phyloP scores from a whole-genome alignment of 2,797 vertebrate species.

The Neomorphus geoffroyi region DNA sequence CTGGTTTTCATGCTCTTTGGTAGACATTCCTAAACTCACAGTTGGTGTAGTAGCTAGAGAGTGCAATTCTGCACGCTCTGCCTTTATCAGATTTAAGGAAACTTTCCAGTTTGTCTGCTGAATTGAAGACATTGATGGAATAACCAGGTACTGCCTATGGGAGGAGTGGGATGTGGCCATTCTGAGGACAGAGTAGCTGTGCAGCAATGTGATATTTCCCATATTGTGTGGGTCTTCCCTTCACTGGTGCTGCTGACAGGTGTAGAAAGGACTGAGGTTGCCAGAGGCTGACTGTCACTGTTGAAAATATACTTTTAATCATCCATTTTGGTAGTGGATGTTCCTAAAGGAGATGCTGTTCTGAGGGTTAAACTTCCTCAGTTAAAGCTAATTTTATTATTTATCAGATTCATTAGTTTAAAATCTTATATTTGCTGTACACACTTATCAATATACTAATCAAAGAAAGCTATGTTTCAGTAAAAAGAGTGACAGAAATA shows the following conservation, averaged over 20 bases:
- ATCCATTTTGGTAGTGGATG: background rate
- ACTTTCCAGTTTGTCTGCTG: background rate
- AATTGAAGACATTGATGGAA: background rate
- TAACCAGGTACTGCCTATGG: background rate
- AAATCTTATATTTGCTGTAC: background rate
- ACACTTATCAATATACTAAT: conserved; percentile 44
- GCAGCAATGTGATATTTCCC: background rate
- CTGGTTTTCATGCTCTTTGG: background rate
- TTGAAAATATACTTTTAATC: background rate
- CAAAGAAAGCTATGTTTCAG: conserved; percentile 41
- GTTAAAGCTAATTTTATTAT: conserved; percentile 29
- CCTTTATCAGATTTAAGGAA: background rate
- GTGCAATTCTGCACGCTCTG: background rate
- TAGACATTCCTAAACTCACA: background rate
- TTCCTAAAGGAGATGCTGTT: background rate
- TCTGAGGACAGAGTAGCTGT: background rate
- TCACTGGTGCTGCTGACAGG: background rate
- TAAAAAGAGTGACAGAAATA: conserved; percentile 49
- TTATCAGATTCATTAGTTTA: conserved; percentile 47
- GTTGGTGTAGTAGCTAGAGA: background rate
- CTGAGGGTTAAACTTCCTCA: background rate
- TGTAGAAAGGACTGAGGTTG: background rate
- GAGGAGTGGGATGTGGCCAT: background rate
- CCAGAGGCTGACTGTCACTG: background rate
- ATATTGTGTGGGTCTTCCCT: rapidly evolving